These are phyloP conservation scores for Chalcis sispes DNA, from an alignment of 2,888 invertebrate genomes.

Conservation along the genomic window DNA sequence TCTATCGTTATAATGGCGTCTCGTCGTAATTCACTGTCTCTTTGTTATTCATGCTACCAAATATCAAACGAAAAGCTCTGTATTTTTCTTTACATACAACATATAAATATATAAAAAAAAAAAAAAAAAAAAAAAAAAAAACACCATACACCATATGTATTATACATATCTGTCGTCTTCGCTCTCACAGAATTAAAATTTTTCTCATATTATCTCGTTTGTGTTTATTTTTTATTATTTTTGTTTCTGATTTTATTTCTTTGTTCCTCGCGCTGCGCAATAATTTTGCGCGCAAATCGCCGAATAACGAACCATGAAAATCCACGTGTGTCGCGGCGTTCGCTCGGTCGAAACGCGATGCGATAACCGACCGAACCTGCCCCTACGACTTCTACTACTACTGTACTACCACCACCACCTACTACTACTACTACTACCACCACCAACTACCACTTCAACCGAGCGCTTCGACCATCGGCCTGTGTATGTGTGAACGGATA, in stretches of 20 bases:
- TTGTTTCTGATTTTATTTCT: slow-evolving; percentile 21
- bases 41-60: slow-evolving; percentile 22
- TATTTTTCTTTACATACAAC: slow-evolving; percentile 10
- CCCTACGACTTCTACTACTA: slow-evolving; percentile 59
- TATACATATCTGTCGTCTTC: slow-evolving; percentile 24
- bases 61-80: background rate
- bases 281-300: slow-evolving; percentile 21
- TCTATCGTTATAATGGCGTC: slow-evolving; percentile 24
- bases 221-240: slow-evolving; percentile 33
- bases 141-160: background rate
- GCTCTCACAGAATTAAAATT: slow-evolving; percentile 9
- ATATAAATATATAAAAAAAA: slow-evolving; percentile 12
- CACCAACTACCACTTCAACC: slow-evolving; percentile 64
- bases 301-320: slow-evolving; percentile 29
- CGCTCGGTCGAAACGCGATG: slow-evolving; percentile 71
- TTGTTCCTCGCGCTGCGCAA: slow-evolving; percentile 11
- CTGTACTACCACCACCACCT: slow-evolving; percentile 63
- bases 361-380: slow-evolving; percentile 61
- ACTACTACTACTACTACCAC: slow-evolving; percentile 57
- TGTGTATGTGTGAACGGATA: slow-evolving; percentile 36
- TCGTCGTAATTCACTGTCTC: slow-evolving; percentile 22
- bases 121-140: background rate
- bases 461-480: slow-evolving; percentile 60
- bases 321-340: slow-evolving; percentile 60
- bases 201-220: slow-evolving; percentile 28